Base-by-base conservation (phyloP, 1,140 invertebrate genomes). In the Probaryconus sp. region DNA sequence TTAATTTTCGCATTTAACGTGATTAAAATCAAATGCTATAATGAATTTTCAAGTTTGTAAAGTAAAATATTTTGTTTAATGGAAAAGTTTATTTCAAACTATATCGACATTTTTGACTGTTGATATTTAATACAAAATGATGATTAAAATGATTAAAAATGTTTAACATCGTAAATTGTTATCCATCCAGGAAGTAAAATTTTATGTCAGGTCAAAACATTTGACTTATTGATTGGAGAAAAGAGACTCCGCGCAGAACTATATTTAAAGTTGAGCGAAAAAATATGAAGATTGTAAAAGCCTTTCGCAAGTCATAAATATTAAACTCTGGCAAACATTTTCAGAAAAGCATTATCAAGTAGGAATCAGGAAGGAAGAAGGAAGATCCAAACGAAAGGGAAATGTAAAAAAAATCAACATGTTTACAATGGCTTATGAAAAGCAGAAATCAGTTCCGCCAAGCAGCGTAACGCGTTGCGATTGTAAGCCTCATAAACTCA, bases 361-460 rank as follows among this genome's bases (percentile, higher is more conserved):
- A n/a, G 24, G 20, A 26, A 42, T 56, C 21, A 43, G 26, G 20
- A 58, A 45, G 40, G 24, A 58, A n/a, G n/a, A n/a, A 35, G 53
- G 20, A 26, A 58, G 45, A 42, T 43, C 2, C 10, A 31, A 56
- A 43, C 28, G 51, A 56, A 56, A 56, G 51, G 51, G 38, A 56
- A 56, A 56, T 18, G 14, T 42, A 4, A 1, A n/a, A n/a, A 33
- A 56, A 14, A 42, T 40, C 51, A 30, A 7, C 14, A 10, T 43
- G 51, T 56, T 56, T 56, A 43, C 28, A n/a, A 42, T 24, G 21
- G 14, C 24, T 56, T 31, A 31, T 2, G 16, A 31, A 20, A 17
- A 55, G n/a, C n/a, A 18, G 5, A 30, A 16, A 55, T 55, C 37
- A 40, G 50, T 40, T 55, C 50, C 50, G 50, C 50, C 14, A 55